Evolutionary conservation across 2,888 invertebrate species (phyloP).

Genomic region (Oegoconia quadripuncta): DNA sequence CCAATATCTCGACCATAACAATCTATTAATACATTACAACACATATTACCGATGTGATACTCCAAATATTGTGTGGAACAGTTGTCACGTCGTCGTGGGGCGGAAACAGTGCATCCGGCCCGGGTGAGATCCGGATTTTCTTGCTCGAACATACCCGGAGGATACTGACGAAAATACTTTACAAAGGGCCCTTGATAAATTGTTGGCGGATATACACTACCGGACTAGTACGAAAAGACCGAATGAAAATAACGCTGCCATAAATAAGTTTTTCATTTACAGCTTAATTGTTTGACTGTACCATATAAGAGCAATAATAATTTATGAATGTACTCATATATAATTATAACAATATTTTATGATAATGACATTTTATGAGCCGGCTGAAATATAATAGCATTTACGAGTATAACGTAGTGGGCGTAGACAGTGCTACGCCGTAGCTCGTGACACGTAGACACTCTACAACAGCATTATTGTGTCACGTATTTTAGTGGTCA

Average conservation of each 20-base stretch:
- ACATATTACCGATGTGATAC: background rate
- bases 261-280: slow-evolving; percentile 1
- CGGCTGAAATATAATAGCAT: too few species aligned
- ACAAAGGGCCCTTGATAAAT: slow-evolving; percentile 54
- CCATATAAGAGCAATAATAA: too few species aligned
- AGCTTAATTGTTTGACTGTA: too few species aligned
- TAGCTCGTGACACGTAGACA: background rate
- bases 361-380: too few species aligned
- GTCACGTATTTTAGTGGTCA: too few species aligned
- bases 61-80: slow-evolving; percentile 28
- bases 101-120: slow-evolving; percentile 55
- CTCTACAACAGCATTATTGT: background rate
- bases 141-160: slow-evolving; percentile 50
- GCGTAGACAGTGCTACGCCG: slow-evolving; percentile 4
- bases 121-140: slow-evolving; percentile 36
- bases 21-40: background rate
- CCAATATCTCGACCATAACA: background rate
- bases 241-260: slow-evolving; percentile 29
- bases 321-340: too few species aligned
- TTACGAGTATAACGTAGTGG: background rate
- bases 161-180: slow-evolving; percentile 54
- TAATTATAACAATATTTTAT: too few species aligned
- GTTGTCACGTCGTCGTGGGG: slow-evolving; percentile 40
- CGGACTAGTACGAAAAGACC: slow-evolving; percentile 20
- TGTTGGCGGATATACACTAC: slow-evolving; percentile 48